Evolutionary conservation across 2,113 vertebrate genomes (phyloP), one percentile per base, ranked within the genome.

Genomic region (Limnothrissa miodon): DNA sequence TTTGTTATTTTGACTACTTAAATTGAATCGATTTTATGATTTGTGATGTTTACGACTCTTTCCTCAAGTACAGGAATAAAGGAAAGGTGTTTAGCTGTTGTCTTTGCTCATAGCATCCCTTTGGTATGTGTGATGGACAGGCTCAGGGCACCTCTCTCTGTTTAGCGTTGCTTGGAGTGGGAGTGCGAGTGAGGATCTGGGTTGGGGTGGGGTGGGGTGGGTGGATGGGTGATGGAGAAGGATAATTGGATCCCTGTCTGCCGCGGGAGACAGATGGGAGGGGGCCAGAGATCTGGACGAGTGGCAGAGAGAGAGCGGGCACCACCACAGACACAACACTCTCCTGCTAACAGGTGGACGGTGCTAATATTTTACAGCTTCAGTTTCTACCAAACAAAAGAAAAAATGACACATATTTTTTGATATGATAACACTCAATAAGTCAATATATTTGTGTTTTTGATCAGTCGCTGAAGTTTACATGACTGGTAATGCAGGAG

Each of bases 241-340:
- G 81, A 88, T 87, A 87, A 87, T 88, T 87, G 78, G 81, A 86
- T 89, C 83, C 87, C 84, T 80, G 85, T 86, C 86, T 78, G 78
- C 66, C 87, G 85, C 85, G 80, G 15, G 84, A 83, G 81, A 81
- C 78, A 70, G 81, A 56, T 79, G 78, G 85, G 83, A 79, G 87
- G 87, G 82, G 62, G 80, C 56, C 45, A 78, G 81, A 87, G 48
- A 62, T 48, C 33, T 23, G 78, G 39, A 70, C 23, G 59, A 25
- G 23, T 4, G 56, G n/a, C 21, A n/a, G n/a, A 29, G 1, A 10
- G n/a, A 29, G 59, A 29, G 29, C 2, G 53, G n/a, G n/a, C n/a
- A 33, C 13, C 25, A 11, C 11, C 3, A 10, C 33, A 70, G 33
- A 36, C 29, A 70, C 10, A 5, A 36, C 4, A 4, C 11, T 70